Percentiles rank a stretch among this genome's conserved stretches.
Conservation (phyloP, 2,113 vertebrate genomes). For the Sylvietta virens region DNA sequence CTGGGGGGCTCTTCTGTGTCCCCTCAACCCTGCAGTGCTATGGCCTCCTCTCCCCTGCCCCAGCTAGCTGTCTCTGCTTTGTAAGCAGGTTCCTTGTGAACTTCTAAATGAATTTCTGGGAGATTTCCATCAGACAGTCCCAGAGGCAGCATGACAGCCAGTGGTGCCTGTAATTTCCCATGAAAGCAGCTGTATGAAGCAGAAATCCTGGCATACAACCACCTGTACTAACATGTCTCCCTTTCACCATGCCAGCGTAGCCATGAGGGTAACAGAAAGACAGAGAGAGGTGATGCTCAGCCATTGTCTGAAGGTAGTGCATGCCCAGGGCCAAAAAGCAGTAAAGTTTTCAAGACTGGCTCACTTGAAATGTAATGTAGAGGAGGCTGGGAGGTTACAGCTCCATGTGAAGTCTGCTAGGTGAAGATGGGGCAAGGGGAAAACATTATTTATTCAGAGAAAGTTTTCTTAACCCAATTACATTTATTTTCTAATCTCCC, state of each 20-base stretch:
- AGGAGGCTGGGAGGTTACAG: background rate
- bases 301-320: background rate
- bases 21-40: background rate
- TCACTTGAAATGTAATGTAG: background rate
- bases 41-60: background rate
- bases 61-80: background rate
- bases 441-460: background rate
- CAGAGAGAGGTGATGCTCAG: background rate
- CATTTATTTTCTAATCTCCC: background rate
- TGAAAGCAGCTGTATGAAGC: background rate
- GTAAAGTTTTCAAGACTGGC: background rate
- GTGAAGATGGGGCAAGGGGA: background rate
- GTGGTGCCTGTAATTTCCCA: background rate
- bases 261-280: background rate
- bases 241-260: background rate
- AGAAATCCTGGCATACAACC: background rate
- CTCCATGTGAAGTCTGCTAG: background rate
- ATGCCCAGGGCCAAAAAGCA: background rate
- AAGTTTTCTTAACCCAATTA: background rate
- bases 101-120: background rate
- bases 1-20: accelerated
- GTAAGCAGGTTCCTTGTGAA: background rate
- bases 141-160: background rate
- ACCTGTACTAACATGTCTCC: background rate
- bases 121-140: background rate